Evolutionary conservation across 2,113 vertebrate genomes (phyloP).

Genomic region (Mobula hypostoma): DNA sequence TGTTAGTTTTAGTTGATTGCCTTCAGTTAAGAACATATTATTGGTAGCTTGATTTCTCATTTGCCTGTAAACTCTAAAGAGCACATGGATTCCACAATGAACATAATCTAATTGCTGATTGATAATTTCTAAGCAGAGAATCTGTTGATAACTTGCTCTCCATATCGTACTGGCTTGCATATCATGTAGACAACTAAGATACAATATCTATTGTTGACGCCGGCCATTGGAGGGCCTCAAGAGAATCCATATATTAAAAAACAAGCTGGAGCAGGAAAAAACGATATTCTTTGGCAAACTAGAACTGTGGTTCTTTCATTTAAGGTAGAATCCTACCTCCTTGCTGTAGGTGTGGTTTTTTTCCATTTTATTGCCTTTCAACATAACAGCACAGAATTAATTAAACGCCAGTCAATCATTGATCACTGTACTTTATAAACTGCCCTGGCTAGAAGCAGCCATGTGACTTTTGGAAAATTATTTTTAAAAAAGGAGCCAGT

Average conservation of each 20-base stretch:
- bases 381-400: background rate
- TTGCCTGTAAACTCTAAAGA: too few species aligned
- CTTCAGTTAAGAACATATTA: too few species aligned
- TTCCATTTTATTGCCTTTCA: background rate
- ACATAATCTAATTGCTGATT: background rate
- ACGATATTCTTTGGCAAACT: background rate
- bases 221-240: too few species aligned
- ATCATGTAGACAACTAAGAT: too few species aligned
- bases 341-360: background rate
- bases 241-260: background rate
- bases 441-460: background rate
- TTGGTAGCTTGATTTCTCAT: too few species aligned
- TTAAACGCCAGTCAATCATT: background rate
- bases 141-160: too few species aligned
- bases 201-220: too few species aligned
- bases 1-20: too few species aligned
- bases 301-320: background rate
- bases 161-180: too few species aligned
- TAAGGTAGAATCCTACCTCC: background rate
- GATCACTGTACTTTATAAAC: background rate
- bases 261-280: background rate
- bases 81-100: too few species aligned
- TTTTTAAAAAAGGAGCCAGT: background rate
- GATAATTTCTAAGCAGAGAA: background rate
- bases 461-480: conserved; percentile 7